Conservation (phyloP, 2,888 invertebrate genomes). For the Apodemia zela region DNA sequence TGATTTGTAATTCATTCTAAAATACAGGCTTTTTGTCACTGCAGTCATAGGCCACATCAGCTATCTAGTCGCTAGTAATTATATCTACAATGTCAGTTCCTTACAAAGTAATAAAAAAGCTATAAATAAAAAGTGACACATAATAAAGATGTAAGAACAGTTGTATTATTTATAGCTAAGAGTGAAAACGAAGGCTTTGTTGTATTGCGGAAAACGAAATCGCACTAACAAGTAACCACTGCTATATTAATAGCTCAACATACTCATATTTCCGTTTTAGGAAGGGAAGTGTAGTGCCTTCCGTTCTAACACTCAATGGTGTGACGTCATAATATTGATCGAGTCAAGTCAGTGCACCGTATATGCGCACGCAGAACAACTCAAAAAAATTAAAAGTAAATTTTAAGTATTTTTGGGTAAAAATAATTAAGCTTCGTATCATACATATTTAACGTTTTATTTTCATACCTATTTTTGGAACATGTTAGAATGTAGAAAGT, state of each 20-base stretch:
- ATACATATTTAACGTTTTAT: background rate
- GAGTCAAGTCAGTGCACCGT: constrained; percentile 49
- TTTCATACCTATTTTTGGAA: background rate
- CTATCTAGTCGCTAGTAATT: no score
- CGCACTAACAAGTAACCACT: constrained; percentile 18
- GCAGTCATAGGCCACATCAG: no score
- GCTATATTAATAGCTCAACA: constrained; percentile 28
- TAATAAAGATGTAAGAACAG: background rate
- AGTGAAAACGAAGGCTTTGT: constrained; percentile 16
- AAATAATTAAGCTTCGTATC: background rate
- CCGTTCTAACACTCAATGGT: constrained; percentile 52
- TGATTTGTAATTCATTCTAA: no score
- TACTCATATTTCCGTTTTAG: constrained; percentile 38
- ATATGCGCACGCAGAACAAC: constrained; percentile 46
- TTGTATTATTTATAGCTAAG: background rate
- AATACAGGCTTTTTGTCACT: no score
- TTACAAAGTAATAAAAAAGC: background rate
- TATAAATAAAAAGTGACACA: background rate
- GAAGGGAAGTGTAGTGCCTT: constrained; percentile 43
- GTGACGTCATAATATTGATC: constrained; percentile 75
- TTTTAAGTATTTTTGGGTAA: background rate
- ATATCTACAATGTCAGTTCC: no score
- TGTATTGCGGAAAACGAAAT: constrained; percentile 30
- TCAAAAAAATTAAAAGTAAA: background rate
- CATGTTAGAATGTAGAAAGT: background rate